These are phyloP conservation scores for Apus apus DNA, from an alignment of 2,113 vertebrate species.

Conservation along the genomic window DNA sequence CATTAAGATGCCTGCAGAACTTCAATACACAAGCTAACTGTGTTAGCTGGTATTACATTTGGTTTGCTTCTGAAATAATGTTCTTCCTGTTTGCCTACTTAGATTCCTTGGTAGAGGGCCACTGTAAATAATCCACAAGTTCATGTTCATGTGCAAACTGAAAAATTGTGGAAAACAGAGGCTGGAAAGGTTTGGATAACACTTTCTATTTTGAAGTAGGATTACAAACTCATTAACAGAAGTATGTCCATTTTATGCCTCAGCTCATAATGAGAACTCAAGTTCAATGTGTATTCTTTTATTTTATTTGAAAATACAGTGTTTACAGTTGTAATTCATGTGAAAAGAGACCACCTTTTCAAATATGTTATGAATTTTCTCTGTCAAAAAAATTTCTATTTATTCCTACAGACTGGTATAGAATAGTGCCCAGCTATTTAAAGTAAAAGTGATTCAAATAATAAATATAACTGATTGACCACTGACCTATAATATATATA, in stretches of 20 bases:
- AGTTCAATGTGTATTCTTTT: neutral
- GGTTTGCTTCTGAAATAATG: neutral
- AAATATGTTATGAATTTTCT: conserved; percentile 3
- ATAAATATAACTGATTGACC: neutral
- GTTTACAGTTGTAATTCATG: conserved; percentile 1
- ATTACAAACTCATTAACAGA: neutral
- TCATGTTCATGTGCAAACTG: neutral
- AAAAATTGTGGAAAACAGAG: neutral
- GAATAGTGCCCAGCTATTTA: neutral
- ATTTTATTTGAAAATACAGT: conserved; percentile 15
- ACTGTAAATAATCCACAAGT: neutral
- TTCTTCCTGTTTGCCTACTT: neutral
- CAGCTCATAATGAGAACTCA: neutral
- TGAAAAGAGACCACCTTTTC: neutral
- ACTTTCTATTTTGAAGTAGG: neutral
- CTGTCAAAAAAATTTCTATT: neutral
- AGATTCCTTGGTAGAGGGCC: neutral
- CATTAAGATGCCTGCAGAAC: neutral
- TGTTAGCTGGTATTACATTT: neutral
- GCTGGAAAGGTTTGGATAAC: neutral
- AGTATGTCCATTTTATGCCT: neutral
- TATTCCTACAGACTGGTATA: neutral
- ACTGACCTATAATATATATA: neutral
- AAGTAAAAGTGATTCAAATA: neutral
- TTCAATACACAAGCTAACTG: neutral